Percentiles rank a stretch among this genome's conserved stretches.
These are phyloP conservation scores for Chloromyia formosa DNA, from an alignment of 2,888 invertebrate species.

Conservation along the genomic window DNA sequence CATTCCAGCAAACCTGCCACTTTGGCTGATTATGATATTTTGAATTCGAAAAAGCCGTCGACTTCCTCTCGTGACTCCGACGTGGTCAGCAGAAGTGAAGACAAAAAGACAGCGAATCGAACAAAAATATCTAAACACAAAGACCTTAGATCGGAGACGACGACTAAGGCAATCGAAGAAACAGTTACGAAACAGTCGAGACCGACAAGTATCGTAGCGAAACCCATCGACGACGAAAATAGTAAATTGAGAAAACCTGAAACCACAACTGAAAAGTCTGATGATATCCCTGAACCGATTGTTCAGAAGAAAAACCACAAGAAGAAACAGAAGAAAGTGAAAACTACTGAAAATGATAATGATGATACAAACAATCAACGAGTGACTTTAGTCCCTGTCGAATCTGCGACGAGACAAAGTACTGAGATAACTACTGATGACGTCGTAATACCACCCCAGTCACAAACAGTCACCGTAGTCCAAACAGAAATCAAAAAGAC, in stretches of 20 bases:
- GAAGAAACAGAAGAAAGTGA: neutral
- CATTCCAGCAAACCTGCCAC: neutral
- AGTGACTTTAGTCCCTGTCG: neutral
- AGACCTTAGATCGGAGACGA: constrained; percentile 21
- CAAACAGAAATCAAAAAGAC: neutral
- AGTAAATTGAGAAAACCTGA: neutral
- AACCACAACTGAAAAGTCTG: neutral
- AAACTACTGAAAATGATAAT: neutral
- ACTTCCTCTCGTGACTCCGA: constrained; percentile 57
- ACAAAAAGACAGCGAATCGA: constrained; percentile 45
- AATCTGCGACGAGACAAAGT: neutral
- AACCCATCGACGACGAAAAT: neutral
- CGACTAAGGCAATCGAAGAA: constrained; percentile 26
- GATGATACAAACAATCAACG: neutral
- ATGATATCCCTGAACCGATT: neutral
- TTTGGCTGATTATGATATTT: neutral
- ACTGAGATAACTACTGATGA: neutral
- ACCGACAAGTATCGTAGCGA: neutral
- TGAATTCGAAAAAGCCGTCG: neutral
- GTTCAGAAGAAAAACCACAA: neutral
- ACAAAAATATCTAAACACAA: constrained; percentile 36
- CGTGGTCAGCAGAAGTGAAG: constrained; percentile 55
- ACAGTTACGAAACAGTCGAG: neutral
- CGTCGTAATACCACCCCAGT: neutral
- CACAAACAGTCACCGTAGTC: neutral